Percentiles rank a stretch among this genome's conserved stretches.
Evolutionary conservation across 2,797 vertebrate species (phyloP).

Genomic region (Neomorphus geoffroyi): DNA sequence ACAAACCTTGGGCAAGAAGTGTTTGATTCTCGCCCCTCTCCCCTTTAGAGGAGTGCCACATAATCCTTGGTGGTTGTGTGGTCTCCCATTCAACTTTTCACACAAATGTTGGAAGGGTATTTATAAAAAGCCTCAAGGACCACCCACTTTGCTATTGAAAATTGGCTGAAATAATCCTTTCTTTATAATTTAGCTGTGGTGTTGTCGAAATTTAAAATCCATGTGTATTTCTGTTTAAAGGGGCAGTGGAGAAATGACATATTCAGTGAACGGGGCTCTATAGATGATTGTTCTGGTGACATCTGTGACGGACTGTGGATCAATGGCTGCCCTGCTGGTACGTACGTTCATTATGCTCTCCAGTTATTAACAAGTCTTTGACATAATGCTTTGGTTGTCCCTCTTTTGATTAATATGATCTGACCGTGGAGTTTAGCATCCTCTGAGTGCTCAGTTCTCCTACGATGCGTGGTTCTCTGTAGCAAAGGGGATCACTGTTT

Average conservation of each 20-base stretch:
- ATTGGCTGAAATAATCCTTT: slow-evolving; percentile 69
- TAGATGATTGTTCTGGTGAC: slow-evolving; percentile 73
- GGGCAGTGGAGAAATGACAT: slow-evolving; percentile 75
- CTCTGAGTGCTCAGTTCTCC: background rate
- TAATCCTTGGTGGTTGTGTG: slow-evolving; percentile 70
- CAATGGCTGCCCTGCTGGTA: slow-evolving; percentile 74
- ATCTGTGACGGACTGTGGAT: slow-evolving; percentile 75
- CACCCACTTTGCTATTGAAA: slow-evolving; percentile 74
- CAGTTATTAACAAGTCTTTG: slow-evolving; percentile 12
- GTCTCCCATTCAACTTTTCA: slow-evolving; percentile 66
- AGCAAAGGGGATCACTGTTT: background rate
- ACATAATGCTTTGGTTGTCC: slow-evolving; percentile 27
- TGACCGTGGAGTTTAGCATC: background rate
- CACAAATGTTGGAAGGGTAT: slow-evolving; percentile 65
- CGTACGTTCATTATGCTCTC: slow-evolving; percentile 38
- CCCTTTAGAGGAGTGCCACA: slow-evolving; percentile 25
- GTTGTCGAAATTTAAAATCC: slow-evolving; percentile 59
- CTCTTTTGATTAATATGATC: slow-evolving; percentile 39
- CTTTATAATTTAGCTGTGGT: slow-evolving; percentile 64
- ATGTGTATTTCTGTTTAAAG: slow-evolving; percentile 62
- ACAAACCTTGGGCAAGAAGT: slow-evolving; percentile 52
- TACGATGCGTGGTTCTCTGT: background rate
- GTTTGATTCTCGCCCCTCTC: slow-evolving; percentile 28
- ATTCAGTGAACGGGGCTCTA: slow-evolving; percentile 68
- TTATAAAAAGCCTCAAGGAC: slow-evolving; percentile 68